These are phyloP conservation scores for Rachycentron canadum DNA, from an alignment of 2,797 vertebrate genomes.

Conservation along the genomic window DNA sequence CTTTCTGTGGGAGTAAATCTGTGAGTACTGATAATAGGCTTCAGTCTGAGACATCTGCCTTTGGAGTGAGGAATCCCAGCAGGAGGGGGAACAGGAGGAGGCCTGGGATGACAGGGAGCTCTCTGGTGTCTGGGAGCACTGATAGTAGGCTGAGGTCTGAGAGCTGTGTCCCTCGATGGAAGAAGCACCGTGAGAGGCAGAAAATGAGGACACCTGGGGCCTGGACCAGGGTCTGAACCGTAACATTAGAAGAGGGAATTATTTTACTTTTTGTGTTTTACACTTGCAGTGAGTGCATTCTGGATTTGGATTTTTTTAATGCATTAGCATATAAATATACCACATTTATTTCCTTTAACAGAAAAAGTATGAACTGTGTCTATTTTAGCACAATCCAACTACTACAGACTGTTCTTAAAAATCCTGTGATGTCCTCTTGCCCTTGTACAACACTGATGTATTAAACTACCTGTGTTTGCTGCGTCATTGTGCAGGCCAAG, in stretches of 20 bases:
- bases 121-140: constrained; percentile 36
- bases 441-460: not conserved
- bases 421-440: not conserved
- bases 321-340: not conserved
- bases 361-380: not conserved
- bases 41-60: constrained; percentile 31
- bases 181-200: not conserved
- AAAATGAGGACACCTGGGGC: constrained; percentile 32
- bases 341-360: not conserved
- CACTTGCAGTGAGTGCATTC: not conserved
- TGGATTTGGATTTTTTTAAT: not conserved
- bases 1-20: constrained; percentile 54
- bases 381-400: not conserved
- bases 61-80: constrained; percentile 55
- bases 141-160: constrained; percentile 35
- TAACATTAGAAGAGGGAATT: constrained; percentile 22
- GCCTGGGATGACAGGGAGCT: constrained; percentile 43
- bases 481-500: constrained; percentile 8
- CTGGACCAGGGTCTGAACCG: constrained; percentile 30
- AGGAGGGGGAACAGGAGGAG: constrained; percentile 41
- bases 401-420: not conserved
- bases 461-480: not conserved
- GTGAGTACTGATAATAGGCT: constrained; percentile 53
- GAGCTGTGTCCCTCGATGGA: constrained; percentile 37
- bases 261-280: constrained; percentile 5